Conservation (phyloP, 2,888 invertebrate species). For the Epicampocera succincta region DNA sequence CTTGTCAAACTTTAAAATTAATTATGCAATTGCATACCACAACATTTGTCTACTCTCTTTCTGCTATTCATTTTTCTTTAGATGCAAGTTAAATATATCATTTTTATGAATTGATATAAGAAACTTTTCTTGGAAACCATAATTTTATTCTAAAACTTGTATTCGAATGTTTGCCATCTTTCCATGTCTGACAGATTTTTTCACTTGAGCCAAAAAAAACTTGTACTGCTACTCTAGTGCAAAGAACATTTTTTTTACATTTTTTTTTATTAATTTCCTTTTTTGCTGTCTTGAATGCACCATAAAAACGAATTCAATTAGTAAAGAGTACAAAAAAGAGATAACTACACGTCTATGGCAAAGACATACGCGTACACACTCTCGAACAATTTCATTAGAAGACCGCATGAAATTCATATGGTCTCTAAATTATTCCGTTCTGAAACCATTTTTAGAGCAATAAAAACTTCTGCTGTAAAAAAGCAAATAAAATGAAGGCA, state of each 20-base stretch:
- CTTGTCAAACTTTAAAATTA: slow-evolving; percentile 50
- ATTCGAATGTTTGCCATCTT: background rate
- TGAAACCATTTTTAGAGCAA: slow-evolving; percentile 22
- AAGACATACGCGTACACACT: background rate
- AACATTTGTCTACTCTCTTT: background rate
- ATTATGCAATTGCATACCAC: slow-evolving; percentile 44
- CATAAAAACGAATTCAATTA: slow-evolving; percentile 68
- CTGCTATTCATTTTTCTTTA: background rate
- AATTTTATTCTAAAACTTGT: slow-evolving; percentile 16
- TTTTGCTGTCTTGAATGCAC: slow-evolving; percentile 9
- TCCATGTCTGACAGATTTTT: slow-evolving; percentile 13
- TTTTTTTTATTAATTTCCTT: background rate
- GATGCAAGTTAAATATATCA: slow-evolving; percentile 13
- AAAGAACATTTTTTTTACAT: slow-evolving; percentile 27
- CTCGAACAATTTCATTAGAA: background rate
- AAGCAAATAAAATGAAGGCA: slow-evolving; percentile 9
- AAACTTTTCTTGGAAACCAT: slow-evolving; percentile 42
- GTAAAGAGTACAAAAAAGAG: slow-evolving; percentile 39
- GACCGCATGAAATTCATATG: slow-evolving; percentile 21
- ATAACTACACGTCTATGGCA: background rate
- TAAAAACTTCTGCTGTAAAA: slow-evolving; percentile 29
- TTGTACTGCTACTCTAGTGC: slow-evolving; percentile 4
- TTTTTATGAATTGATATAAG: background rate
- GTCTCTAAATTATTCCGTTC: slow-evolving; percentile 6
- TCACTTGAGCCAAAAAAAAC: background rate